phyloP scores from a whole-genome alignment of 2,113 vertebrate genomes.

The Puffinus mauretanicus region DNA sequence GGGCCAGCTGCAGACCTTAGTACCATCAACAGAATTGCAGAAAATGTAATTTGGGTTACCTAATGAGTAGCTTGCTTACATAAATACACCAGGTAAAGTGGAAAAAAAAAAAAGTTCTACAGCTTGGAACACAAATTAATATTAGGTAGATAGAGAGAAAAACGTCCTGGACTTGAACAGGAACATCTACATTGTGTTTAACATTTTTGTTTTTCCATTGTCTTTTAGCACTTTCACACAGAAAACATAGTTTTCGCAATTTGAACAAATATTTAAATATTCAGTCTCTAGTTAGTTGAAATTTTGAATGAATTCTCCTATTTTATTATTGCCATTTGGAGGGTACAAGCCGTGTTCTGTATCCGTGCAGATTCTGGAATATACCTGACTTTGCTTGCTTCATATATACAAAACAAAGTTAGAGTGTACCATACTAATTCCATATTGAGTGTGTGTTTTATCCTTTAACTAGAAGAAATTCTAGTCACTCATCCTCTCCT shows the following conservation, averaged over 20 bases:
- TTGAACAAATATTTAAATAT: background rate
- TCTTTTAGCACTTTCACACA: background rate
- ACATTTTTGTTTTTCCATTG: background rate
- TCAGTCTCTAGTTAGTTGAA: background rate
- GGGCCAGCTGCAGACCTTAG: conserved; percentile 59
- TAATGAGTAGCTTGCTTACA: conserved; percentile 69
- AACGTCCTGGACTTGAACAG: background rate
- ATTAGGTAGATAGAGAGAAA: conserved; percentile 38
- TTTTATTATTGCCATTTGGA: background rate
- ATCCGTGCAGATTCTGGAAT: background rate
- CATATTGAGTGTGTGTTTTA: background rate
- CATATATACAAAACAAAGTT: background rate
- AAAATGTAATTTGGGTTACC: conserved; percentile 47
- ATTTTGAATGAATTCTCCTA: background rate
- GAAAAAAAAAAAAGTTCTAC: conserved; percentile 9
- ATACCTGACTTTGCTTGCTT: background rate
- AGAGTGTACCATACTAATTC: background rate
- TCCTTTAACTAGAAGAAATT: background rate
- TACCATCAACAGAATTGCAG: conserved; percentile 56
- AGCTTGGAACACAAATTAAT: conserved; percentile 48
- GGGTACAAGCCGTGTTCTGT: background rate
- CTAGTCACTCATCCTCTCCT: background rate
- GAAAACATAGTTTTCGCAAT: background rate
- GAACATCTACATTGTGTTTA: background rate
- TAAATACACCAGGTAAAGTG: conserved; percentile 66